Base-by-base conservation (phyloP, 2,113 vertebrate genomes). In the Oreochromis spilurus region DNA sequence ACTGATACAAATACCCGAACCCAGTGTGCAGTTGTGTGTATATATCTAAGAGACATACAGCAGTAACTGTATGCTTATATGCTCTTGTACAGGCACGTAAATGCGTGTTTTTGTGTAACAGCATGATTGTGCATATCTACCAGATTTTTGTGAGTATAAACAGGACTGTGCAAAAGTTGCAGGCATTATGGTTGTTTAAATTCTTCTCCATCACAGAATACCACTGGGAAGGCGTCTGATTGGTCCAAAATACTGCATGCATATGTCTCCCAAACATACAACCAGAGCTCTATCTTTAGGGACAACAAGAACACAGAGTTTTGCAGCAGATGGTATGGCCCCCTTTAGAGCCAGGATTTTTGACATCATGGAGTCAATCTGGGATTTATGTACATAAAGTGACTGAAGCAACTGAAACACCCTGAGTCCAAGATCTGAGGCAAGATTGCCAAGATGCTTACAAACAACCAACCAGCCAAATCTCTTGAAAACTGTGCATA, bases 1-100 rank as follows among this genome's bases (percentile, higher is more conserved):
- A 70, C 91, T 88, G 86, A 94, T 91, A 88, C 31, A 92, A 40
- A 89, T 34, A 86, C 54, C 29, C 45, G 29, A 43, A 80, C 10
- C 57, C 36, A 36, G 17, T 70, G 48, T 57, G 77, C 40, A 21
- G 53, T 13, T 50, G 48, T 86, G 36, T 65, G 52, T 38, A 11
- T 62, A 9, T 80, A 79, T 52, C 9, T 13, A 29, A 24, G n/a
- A 65, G 34, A 48, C 72, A 67, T 19, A 24, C 54, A 82, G 58
- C 24, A 62, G 12, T 26, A 52, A 82, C 24, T 8, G 10, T 17
- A 3, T 60, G 34, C 43, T 50, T 45, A 31, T n/a, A 26, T 60
- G 62, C 13, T 34, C n/a, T 16, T 4, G 5, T 31, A 54, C 7
- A 83, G 7, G 12, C 36, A 17, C 1, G 40, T 17, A 7, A 26